Evolutionary conservation across 2,797 vertebrate genomes (phyloP).

Genomic region (Orestias chungarensis): DNA sequence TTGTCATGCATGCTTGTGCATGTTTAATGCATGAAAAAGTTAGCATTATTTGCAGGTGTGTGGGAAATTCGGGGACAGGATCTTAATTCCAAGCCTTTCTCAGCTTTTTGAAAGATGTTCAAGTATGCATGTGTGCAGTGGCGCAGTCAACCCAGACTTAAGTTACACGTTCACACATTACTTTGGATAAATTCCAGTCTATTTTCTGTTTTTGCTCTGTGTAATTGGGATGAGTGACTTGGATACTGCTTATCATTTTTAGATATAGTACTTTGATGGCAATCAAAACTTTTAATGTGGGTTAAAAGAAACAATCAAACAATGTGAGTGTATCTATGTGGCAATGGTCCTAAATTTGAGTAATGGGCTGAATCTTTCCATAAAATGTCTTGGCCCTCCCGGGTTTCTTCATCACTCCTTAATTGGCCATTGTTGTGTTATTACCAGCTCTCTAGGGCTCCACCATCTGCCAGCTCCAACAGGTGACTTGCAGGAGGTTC

Average conservation of each 20-base stretch:
- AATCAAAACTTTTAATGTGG: conserved; percentile 52
- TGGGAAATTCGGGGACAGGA: background rate
- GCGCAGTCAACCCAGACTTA: conserved; percentile 23
- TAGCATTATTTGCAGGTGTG: conserved; percentile 28
- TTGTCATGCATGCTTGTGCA: conserved; percentile 34
- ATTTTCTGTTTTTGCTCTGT: background rate
- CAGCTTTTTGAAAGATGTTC: conserved; percentile 24
- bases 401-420: conserved; percentile 61
- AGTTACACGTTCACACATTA: conserved; percentile 30
- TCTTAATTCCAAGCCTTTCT: conserved; percentile 21
- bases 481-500: conserved; percentile 57
- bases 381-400: conserved; percentile 61
- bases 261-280: conserved; percentile 24
- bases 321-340: conserved; percentile 49
- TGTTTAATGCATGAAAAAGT: conserved; percentile 60
- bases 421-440: conserved; percentile 75
- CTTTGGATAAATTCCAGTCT: conserved; percentile 1
- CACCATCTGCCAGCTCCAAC: conserved; percentile 74
- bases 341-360: conserved; percentile 60
- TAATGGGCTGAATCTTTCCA: conserved; percentile 73
- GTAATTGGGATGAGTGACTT: conserved; percentile 15
- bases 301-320: too few species aligned
- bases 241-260: conserved; percentile 10
- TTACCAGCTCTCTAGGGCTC: conserved; percentile 67
- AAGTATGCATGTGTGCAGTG: conserved; percentile 7